These are phyloP conservation scores for Allolobophora icterica DNA, from an alignment of 2,888 invertebrate species.

Conservation along the genomic window DNA sequence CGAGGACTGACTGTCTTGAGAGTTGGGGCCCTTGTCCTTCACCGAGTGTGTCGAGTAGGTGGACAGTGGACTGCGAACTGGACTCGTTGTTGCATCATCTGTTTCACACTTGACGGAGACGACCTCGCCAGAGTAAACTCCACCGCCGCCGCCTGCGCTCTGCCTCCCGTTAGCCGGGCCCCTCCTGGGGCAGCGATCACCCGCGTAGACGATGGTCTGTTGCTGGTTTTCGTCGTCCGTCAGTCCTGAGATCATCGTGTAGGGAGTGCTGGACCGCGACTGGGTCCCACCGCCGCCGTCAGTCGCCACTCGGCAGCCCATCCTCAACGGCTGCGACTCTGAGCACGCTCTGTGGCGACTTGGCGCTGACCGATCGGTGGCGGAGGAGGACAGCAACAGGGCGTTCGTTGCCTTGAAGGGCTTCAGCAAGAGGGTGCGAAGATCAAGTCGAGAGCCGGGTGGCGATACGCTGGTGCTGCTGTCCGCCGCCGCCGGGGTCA, in stretches of 20 bases:
- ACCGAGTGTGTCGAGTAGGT: neutral
- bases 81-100: neutral
- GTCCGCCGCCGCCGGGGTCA: neutral
- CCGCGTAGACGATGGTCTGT: neutral
- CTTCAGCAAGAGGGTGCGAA: neutral
- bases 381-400: neutral
- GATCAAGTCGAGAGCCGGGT: neutral
- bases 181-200: conserved; percentile 8
- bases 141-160: neutral
- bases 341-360: neutral
- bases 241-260: conserved; percentile 13
- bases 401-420: neutral
- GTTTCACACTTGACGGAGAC: neutral
- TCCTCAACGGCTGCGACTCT: neutral
- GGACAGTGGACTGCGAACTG: conserved; percentile 17
- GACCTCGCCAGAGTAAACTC: neutral
- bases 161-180: neutral
- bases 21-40: neutral
- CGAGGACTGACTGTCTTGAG: neutral
- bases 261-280: conserved; percentile 3
- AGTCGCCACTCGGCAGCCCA: neutral
- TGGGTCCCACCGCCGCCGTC: neutral
- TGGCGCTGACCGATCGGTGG: neutral
- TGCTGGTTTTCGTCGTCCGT: conserved; percentile 21
- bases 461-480: neutral